phyloP scores from a whole-genome alignment of 2,888 invertebrate species.

The Cerastis leucographa region DNA sequence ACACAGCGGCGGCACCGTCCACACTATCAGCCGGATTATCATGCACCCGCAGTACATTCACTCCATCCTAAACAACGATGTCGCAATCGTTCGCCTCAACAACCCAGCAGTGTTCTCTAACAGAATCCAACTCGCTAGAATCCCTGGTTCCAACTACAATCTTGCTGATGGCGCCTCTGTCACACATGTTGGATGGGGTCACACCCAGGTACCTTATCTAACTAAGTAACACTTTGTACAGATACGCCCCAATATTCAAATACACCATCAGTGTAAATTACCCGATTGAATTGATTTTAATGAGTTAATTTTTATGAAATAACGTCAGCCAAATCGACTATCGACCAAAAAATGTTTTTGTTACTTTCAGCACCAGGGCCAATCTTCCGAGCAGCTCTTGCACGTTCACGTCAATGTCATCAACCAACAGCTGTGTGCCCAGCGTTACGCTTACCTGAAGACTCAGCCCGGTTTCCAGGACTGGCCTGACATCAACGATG shows the following conservation, averaged over 20 bases:
- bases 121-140: constrained; percentile 63
- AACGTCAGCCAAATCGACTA: neutral
- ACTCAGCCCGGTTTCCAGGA: constrained; percentile 40
- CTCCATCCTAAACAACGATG: constrained; percentile 66
- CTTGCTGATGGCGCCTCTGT: constrained; percentile 34
- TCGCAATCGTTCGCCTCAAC: constrained; percentile 71
- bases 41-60: constrained; percentile 68
- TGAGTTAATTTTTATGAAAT: neutral
- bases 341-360: neutral
- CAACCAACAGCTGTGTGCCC: constrained; percentile 71
- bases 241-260: neutral
- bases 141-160: constrained; percentile 59
- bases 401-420: constrained; percentile 71
- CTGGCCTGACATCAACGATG: constrained; percentile 63
- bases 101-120: constrained; percentile 60
- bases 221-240: no score
- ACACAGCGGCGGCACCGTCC: constrained; percentile 66
- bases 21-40: constrained; percentile 59
- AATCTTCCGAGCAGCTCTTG: constrained; percentile 34
- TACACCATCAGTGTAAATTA: neutral
- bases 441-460: constrained; percentile 70
- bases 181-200: constrained; percentile 74
- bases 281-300: neutral
- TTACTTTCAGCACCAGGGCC: constrained; percentile 33
- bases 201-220: constrained; percentile 62